Percentiles rank a stretch among this genome's conserved stretches.
Conservation (phyloP, 2,113 vertebrate genomes). For the Bostrychus sinensis region DNA sequence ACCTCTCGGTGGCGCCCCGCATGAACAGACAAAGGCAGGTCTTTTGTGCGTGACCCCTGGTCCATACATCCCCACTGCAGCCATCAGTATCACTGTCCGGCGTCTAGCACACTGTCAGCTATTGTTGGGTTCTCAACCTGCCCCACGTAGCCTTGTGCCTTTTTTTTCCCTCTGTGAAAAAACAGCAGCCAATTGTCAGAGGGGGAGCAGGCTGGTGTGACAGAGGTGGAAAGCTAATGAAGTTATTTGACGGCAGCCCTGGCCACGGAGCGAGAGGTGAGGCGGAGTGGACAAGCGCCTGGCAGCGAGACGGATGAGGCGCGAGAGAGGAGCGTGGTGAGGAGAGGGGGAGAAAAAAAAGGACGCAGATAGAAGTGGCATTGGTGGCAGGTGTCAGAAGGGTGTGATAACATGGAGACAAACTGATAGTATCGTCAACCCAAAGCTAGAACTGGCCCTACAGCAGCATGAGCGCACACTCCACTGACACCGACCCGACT, state of each 20-base stretch:
- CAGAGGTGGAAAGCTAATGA: constrained; percentile 85
- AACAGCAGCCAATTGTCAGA: constrained; percentile 78
- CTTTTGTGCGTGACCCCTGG: constrained; percentile 70
- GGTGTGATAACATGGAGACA: constrained; percentile 73
- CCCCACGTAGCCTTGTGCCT: constrained; percentile 59
- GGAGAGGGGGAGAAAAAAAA: constrained; percentile 39
- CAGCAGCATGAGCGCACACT: constrained; percentile 39
- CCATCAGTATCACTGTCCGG: constrained; percentile 74
- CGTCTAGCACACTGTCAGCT: constrained; percentile 72
- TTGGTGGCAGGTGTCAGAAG: constrained; percentile 76
- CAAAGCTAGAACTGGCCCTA: constrained; percentile 49
- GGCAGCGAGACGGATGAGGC: constrained; percentile 79
- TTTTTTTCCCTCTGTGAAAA: constrained; percentile 51
- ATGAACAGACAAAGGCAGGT: constrained; percentile 58
- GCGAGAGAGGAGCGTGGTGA: constrained; percentile 53
- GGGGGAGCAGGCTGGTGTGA: constrained; percentile 76
- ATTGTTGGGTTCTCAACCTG: constrained; percentile 76
- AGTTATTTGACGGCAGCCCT: constrained; percentile 81
- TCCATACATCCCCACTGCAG: constrained; percentile 73
- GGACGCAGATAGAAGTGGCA: constrained; percentile 43
- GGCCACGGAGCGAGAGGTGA: constrained; percentile 79
- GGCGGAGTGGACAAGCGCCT: constrained; percentile 76
- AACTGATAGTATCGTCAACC: constrained; percentile 69
- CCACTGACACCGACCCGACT: constrained; percentile 41
- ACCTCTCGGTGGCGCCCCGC: constrained; percentile 41